Evolutionary conservation across 23 tunicate genomes (phyloP), one percentile per base, ranked within the genome.

Genomic region (Corella eumyota): DNA sequence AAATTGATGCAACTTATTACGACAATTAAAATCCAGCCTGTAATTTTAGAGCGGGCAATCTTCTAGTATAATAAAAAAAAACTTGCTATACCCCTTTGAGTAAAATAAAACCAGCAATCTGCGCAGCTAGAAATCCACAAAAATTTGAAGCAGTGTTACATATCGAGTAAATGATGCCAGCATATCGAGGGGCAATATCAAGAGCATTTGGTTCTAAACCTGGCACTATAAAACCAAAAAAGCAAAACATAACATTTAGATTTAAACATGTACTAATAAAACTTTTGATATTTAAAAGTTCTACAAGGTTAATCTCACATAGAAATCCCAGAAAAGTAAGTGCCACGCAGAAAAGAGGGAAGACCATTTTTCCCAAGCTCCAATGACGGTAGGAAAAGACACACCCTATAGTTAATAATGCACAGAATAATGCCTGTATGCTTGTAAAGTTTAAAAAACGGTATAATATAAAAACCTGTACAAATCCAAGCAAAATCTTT

Each of bases 321-420:
- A 19, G 19, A 19, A 45, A 45, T 19, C 50, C n/a, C 19, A n/a
- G n/a, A 0, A 45, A 0, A 0, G 50, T 20, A 45, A 45, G 50
- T 20, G 50, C 19, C 19, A 45, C 20, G 20, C 20, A 45, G 50
- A 45, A 45, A 45, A 45, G n/a, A 0, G 81, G 0, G 93, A 83
- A 5, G 93, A 71, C 93, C 93, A 83, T 13, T 27, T 38, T 21
- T 49, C 56, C 93, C 93, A 83, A 2, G 93, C 75, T 6, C 85
- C 81, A 9, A 65, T 50, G 50, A 76, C 48, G 0, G 73, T 31
- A 2, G 93, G 83, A 62, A 62, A 83, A 27, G 63, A 30, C 22
- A 76, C 83, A 19, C 93, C 93, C 82, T 75, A 52, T 40, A 15
- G 11, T 4, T 21, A 48, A 48, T 15, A 9, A 40, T 40, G 11